These are phyloP conservation scores for Monopterus albus DNA, from an alignment of 2,113 vertebrate species.

Conservation along the genomic window DNA sequence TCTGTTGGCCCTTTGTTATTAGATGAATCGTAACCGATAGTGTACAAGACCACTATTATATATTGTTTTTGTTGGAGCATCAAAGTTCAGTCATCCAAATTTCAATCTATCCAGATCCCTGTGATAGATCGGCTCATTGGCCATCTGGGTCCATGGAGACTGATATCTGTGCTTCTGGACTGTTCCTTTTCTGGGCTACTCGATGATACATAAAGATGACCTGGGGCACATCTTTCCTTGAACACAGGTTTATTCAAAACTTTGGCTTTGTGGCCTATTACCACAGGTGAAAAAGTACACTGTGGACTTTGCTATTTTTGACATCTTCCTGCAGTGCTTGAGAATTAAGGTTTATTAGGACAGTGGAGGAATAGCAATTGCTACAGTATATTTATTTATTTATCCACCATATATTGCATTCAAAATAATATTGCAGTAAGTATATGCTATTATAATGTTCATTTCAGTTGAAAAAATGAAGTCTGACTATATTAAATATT, in stretches of 20 bases:
- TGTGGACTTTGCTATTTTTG: not conserved
- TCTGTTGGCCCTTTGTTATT: not conserved
- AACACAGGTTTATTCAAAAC: constrained; percentile 15
- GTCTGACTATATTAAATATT: too few species aligned
- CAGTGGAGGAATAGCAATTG: not conserved
- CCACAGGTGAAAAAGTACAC: not conserved
- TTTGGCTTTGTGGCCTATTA: constrained; percentile 14
- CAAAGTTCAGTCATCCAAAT: constrained; percentile 26
- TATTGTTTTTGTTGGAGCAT: constrained; percentile 3
- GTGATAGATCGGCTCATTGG: constrained; percentile 30
- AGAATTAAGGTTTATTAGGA: not conserved
- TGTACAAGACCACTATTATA: too few species aligned
- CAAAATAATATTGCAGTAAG: too few species aligned
- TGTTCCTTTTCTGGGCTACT: not conserved
- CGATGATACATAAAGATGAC: constrained; percentile 41
- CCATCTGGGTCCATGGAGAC: constrained; percentile 13
- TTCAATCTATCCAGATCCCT: not conserved
- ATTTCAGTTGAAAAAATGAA: too few species aligned
- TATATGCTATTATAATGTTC: too few species aligned
- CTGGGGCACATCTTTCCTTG: not conserved
- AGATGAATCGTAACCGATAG: not conserved
- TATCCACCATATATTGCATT: not conserved
- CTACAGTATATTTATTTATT: not conserved
- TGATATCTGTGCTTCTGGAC: not conserved
- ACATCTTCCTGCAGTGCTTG: constrained; percentile 1